Base-by-base conservation (phyloP, 2,113 vertebrate genomes). In the Phylloscopus trochilus region DNA sequence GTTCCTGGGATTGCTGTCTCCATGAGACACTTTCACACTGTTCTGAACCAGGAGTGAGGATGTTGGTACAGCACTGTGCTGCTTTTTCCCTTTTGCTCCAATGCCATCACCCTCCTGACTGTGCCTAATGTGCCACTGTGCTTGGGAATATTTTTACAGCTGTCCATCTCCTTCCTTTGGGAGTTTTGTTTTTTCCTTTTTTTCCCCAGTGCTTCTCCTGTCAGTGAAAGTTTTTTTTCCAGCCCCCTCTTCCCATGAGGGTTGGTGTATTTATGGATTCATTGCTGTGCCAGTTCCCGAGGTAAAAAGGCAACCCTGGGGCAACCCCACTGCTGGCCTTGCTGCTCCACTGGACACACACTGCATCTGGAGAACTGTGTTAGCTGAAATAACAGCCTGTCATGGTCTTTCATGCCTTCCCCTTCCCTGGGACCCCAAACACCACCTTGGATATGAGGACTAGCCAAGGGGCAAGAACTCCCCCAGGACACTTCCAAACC, bases 81-180 rank as follows among this genome's bases (percentile, higher is more conserved):
- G 39, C n/a, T 79, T 28, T 64, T 66, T 4, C 46, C 11, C 11
- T 73, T n/a, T 63, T 69, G 26, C 55, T 87, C 49, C 62, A 53
- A 30, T 69, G 56, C 30, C 75, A 69, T 31, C 60, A 19, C 31
- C 22, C 58, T 94, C 43, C 69, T 82, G 55, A 51, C 55, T 63
- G 51, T 89, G 59, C 88, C 92, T 81, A 56, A 73, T 30, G 21
- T 96, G 83, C 92, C 95, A 95, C 56, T 75, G 13, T 52, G 46
- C 63, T 68, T 92, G 76, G 92, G 83, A 77, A 81, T 90, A 72
- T 94, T 96, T 93, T 92, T 81, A 81, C 87, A 97, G 92, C 83
- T 96, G 83, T 79, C 68, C 37, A 85, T n/a, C 72, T 76, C 62
- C 46, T 68, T 85, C 63, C 79, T 88, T 63, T 70, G 90, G 75